These are phyloP conservation scores for Hydractinia echinata DNA, from an alignment of 30 jellyfish, hydroid and myxozoan species.

Conservation along the genomic window DNA sequence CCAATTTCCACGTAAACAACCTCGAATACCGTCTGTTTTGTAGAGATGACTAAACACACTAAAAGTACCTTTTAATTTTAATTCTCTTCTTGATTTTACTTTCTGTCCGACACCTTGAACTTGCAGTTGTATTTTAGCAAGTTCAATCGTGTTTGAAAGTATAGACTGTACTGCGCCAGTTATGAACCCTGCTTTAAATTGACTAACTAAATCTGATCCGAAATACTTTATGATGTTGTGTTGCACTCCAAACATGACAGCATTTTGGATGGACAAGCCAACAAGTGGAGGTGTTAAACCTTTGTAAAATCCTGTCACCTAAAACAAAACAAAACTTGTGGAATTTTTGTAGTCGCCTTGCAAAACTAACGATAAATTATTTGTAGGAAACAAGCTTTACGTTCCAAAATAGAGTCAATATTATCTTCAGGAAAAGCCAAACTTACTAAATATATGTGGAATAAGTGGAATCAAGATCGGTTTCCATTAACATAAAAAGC, in stretches of 20 bases:
- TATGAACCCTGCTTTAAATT: conserved; percentile 68
- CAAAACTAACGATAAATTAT: too few species aligned
- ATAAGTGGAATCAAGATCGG: too few species aligned
- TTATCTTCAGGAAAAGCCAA: too few species aligned
- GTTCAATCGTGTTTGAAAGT: conserved; percentile 67
- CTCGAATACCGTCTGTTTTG: conserved; percentile 52
- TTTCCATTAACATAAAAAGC: too few species aligned
- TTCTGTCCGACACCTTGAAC: conserved; percentile 67
- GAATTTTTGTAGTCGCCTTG: too few species aligned
- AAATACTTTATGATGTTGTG: conserved; percentile 25
- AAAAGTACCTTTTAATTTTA: conserved; percentile 41
- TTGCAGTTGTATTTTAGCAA: conserved; percentile 75
- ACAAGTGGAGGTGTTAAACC: conserved; percentile 88
- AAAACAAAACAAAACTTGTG: background rate
- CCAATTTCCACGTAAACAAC: conserved; percentile 56
- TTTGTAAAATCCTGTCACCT: conserved; percentile 80
- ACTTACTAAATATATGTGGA: too few species aligned
- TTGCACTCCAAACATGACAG: conserved; percentile 77
- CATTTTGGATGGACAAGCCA: conserved; percentile 62
- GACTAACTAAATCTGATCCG: conserved; percentile 49
- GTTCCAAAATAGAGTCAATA: too few species aligned
- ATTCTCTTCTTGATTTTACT: background rate
- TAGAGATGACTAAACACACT: conserved; percentile 49
- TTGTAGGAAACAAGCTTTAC: too few species aligned
- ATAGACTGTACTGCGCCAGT: conserved; percentile 76